Percentiles rank a stretch among this genome's conserved stretches.
Evolutionary conservation across 2,888 invertebrate genomes (phyloP).

Genomic region (Melanophora roralis): DNA sequence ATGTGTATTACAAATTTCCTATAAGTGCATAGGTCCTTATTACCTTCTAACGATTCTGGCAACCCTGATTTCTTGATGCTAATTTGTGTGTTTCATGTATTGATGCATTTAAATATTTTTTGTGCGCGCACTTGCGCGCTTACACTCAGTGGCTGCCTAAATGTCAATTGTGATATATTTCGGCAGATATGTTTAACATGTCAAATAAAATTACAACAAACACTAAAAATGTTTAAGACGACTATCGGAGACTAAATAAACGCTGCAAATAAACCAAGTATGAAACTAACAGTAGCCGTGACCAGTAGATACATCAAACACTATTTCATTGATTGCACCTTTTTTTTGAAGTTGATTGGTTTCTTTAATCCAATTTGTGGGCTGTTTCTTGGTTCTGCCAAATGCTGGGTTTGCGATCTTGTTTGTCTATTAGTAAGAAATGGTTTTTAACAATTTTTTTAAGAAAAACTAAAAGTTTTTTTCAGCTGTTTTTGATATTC

Average conservation of each 20-base stretch:
- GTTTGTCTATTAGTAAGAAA: conserved; percentile 43
- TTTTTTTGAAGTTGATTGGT: not conserved
- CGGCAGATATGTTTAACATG: conserved; percentile 62
- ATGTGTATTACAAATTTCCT: too few species aligned
- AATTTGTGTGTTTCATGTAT: too few species aligned
- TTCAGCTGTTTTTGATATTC: conserved; percentile 9
- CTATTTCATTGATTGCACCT: not conserved
- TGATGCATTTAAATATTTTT: not conserved
- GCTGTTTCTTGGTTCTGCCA: conserved; percentile 2
- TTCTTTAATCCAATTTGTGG: conserved; percentile 47
- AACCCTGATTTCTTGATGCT: too few species aligned
- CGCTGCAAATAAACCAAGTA: not conserved
- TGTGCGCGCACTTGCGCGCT: conserved; percentile 38
- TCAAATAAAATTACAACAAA: conserved; percentile 59
- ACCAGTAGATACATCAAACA: not conserved
- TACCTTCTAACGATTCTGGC: too few species aligned
- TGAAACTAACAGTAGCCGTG: conserved; percentile 8
- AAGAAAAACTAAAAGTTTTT: conserved; percentile 16
- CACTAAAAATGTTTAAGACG: conserved; percentile 34
- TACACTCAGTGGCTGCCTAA: conserved; percentile 55
- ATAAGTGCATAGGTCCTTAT: too few species aligned
- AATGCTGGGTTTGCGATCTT: conserved; percentile 38
- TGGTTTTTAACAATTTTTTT: conserved; percentile 42
- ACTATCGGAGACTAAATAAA: conserved; percentile 19
- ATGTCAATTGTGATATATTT: conserved; percentile 63